Base-by-base conservation (phyloP, 2,888 invertebrate genomes). In the Cryptocephalus primarius region DNA sequence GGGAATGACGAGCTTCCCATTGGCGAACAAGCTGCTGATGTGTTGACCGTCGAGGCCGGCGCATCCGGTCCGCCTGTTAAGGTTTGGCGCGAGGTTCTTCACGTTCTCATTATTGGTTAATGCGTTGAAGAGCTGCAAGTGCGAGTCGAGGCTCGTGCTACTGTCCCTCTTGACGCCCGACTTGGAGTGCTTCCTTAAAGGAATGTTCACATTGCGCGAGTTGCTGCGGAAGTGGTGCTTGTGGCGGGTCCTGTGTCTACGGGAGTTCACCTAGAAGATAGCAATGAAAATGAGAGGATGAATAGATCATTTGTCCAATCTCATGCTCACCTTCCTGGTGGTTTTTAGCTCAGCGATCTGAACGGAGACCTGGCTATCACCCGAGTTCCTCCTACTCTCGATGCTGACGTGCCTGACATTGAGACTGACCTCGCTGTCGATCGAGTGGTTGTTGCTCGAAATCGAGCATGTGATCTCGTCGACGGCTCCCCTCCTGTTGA, bases 281-380 rank as follows among this genome's bases (percentile, higher is more conserved):
- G n/a, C n/a, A 48, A 43, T 32, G 34, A 34, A n/a, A n/a, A n/a
- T n/a, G n/a, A n/a, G n/a, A n/a, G n/a, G n/a, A n/a, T n/a, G n/a
- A n/a, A n/a, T n/a, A n/a, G n/a, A n/a, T n/a, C n/a, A n/a, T n/a
- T n/a, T n/a, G n/a, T 22, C 22, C 6, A 6, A 22, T 22, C 22
- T n/a, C 10, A 6, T 4, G 13, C 42, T 43, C 12, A 80, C 78
- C 64, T 86, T 86, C 2, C 73, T 66, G 4, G 75, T 76, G 1
- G 86, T 85, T 62, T 86, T 88, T 73, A 88, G 76, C 68, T 89
- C 88, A 1, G 88, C 85, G 40, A 88, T 84, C 68, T 88, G 88
- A 0, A 89, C 84, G 0, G 88, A 88, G 42, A 87, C 75, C 61
- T 91, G 90, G 44, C 91, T 91, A 62, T 92, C 92, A 12, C 89